phyloP scores from a whole-genome alignment of 2,888 invertebrate genomes.

The Caenorhabditis uteleia region DNA sequence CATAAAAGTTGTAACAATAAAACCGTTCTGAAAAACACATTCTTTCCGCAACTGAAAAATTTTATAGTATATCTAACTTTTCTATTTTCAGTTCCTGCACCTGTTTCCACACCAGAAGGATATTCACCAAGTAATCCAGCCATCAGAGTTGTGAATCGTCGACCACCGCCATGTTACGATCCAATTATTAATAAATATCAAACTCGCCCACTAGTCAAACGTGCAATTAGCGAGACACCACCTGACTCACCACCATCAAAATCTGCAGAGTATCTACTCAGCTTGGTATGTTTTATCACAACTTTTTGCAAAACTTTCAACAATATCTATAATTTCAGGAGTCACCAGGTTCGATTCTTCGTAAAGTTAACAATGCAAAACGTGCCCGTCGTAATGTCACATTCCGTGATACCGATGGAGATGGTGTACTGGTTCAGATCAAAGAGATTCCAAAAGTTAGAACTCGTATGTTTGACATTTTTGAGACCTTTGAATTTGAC shows the following conservation, averaged over 20 bases:
- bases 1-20: neutral
- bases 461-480: neutral
- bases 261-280: no score
- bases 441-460: conserved; percentile 1
- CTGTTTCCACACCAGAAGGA: neutral
- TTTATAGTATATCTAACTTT: neutral
- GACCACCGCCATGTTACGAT: conserved; percentile 10
- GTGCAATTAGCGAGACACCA: no score
- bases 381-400: neutral
- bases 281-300: neutral
- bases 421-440: neutral
- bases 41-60: no score
- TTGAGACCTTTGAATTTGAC: neutral
- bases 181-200: neutral
- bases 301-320: neutral
- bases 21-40: neutral
- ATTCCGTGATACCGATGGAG: neutral
- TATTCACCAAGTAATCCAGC: conserved; percentile 15
- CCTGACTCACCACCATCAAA: no score
- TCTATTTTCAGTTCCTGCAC: conserved; percentile 1
- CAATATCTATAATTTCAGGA: conserved; percentile 1
- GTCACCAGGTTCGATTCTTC: neutral
- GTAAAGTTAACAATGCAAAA: neutral
- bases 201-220: neutral
- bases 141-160: conserved; percentile 20